These are phyloP conservation scores for cattle (Bos taurus) DNA, from an alignment of 2,113 vertebrate species.

Conservation along the genomic window DNA sequence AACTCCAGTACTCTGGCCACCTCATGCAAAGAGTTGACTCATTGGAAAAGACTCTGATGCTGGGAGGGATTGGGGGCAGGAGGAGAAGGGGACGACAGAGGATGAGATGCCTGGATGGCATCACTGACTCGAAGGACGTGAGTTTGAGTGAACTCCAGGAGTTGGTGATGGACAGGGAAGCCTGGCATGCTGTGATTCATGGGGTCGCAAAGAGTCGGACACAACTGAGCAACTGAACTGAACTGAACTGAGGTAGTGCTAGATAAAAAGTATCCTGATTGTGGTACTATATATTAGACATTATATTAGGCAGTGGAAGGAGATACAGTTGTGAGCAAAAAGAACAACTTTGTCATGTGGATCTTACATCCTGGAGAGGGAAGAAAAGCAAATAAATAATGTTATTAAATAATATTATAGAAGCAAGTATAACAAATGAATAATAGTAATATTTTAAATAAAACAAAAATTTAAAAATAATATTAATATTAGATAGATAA, in stretches of 20 bases:
- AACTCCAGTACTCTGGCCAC: no score
- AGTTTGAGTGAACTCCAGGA: no score
- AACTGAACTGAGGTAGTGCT: not conserved
- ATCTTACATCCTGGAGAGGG: not conserved
- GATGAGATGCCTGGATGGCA: no score
- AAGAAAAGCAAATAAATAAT: not conserved
- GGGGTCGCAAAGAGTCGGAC: no score
- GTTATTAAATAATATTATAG: not conserved
- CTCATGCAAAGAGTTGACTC: no score
- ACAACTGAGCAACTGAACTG: no score
- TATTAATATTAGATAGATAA: not conserved
- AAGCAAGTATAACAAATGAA: not conserved
- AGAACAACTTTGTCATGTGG: not conserved
- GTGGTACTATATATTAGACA: not conserved
- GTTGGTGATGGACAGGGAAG: no score
- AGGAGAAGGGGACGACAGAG: no score
- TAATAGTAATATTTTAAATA: not conserved
- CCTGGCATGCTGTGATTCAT: no score
- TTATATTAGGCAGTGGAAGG: not conserved
- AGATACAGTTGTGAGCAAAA: not conserved
- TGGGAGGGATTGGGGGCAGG: no score
- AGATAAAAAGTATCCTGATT: not conserved
- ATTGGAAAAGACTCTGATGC: no score
- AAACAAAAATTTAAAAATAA: not conserved
- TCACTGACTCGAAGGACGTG: no score